A percentile compares a stretch with the other conserved stretches of the same genome.
These are phyloP conservation scores for Erebia aethiops DNA, from an alignment of 2,888 invertebrate genomes.

Conservation along the genomic window DNA sequence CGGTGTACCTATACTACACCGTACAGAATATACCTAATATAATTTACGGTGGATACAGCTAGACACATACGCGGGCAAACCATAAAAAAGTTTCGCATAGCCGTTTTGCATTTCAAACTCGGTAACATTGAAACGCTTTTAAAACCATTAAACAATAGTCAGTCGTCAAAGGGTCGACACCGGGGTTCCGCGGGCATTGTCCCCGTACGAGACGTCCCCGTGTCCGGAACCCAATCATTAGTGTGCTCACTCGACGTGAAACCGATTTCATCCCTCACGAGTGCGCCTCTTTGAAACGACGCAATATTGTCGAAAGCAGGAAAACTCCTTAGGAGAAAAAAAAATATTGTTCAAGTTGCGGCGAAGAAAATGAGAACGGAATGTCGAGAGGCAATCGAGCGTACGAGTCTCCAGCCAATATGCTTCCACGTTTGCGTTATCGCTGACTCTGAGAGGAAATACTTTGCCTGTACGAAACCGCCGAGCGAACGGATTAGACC, in stretches of 20 bases:
- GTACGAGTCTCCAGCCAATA: constrained; percentile 69
- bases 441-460: constrained; percentile 61
- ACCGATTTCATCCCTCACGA: constrained; percentile 76
- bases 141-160: constrained; percentile 68
- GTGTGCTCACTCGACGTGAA: constrained; percentile 81
- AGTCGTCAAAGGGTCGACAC: constrained; percentile 66
- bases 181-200: constrained; percentile 46
- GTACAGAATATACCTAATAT: background rate
- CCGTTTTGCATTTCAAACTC: constrained; percentile 43
- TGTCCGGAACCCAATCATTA: constrained; percentile 81
- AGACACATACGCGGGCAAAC: background rate
- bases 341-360: constrained; percentile 70
- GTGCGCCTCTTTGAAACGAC: constrained; percentile 74
- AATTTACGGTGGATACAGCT: background rate
- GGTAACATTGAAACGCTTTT: constrained; percentile 64
- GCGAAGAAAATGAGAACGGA: constrained; percentile 74
- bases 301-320: constrained; percentile 81
- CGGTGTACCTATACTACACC: too few relatives aligned
- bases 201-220: constrained; percentile 52
- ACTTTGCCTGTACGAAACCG: constrained; percentile 56
- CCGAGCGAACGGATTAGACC: constrained; percentile 51
- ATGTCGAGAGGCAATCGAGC: constrained; percentile 76
- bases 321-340: constrained; percentile 75
- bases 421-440: constrained; percentile 68
- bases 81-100: constrained; percentile 31